Evolutionary conservation across 2,113 vertebrate species (phyloP).

Genomic region (Xenopus laevis): DNA sequence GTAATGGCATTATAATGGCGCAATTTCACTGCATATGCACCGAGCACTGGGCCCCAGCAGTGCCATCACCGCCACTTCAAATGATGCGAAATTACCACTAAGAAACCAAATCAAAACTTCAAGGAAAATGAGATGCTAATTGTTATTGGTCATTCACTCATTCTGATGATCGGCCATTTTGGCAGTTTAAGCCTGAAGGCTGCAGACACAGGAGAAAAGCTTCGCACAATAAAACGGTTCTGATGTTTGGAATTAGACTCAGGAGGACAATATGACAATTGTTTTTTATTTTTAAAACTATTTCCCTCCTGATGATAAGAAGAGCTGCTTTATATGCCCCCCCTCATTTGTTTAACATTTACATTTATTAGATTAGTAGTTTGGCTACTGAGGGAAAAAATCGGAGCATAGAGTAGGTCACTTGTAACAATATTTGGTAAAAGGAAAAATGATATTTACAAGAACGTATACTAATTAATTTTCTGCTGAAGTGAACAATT

Average conservation of each 20-base stretch:
- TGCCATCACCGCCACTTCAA: no score
- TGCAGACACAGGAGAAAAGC: constrained; percentile 54
- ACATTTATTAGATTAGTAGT: constrained; percentile 11
- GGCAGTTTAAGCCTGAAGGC: constrained; percentile 56
- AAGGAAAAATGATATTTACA: constrained; percentile 26
- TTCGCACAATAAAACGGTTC: constrained; percentile 54
- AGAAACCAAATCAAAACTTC: constrained; percentile 46
- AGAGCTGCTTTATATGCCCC: constrained; percentile 51
- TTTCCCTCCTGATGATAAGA: constrained; percentile 57
- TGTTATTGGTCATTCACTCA: constrained; percentile 53
- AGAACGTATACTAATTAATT: constrained; percentile 14
- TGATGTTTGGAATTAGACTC: constrained; percentile 64
- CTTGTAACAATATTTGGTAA: not conserved
- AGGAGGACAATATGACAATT: constrained; percentile 63
- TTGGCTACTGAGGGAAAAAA: constrained; percentile 6
- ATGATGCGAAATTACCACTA: no score
- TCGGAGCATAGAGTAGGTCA: not conserved
- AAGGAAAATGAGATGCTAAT: constrained; percentile 60
- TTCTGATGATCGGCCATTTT: constrained; percentile 59
- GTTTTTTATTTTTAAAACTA: constrained; percentile 58
- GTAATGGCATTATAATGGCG: no score
- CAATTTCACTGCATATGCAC: no score
- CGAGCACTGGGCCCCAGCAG: no score
- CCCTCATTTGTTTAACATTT: constrained; percentile 46
- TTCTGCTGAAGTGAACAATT: not conserved